Base-by-base conservation (phyloP, 2,113 vertebrate species). In the Caranx melampygus region DNA sequence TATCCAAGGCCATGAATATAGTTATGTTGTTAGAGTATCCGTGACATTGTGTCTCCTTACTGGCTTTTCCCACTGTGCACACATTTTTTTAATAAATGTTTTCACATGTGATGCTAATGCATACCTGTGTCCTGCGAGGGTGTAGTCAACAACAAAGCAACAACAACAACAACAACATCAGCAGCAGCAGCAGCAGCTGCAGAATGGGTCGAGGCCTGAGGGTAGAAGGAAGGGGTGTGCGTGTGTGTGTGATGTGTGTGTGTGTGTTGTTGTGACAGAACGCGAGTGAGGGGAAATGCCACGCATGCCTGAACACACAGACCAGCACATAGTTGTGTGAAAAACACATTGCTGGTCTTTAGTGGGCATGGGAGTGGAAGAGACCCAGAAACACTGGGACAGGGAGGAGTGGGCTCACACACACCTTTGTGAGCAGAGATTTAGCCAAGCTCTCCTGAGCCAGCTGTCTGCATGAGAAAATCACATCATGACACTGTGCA, bases 261-360 rank as follows among this genome's bases (percentile, higher is more conserved):
- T 60, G 67, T 76, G 37, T 79, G 69, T 91, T 92, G 91, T 71
- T 90, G 85, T 89, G 89, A 86, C 75, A 92, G 75, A 93, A 88
- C 72, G 85, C 82, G 89, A 87, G 92, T 91, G 87, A 92, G 92
- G 88, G 92, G 95, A 96, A 95, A 95, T 95, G 91, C 94, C 94
- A 85, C 84, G 91, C 94, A 58, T 96, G 92, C 94, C 91, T 81
- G 91, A 93, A 94, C 90, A 90, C 90, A 93, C 89, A 92, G 90
- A 92, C 85, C 88, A 92, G 86, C 88, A 91, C 91, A 94, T 93
- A 93, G 87, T 89, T 92, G 78, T 86, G 82, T 87, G 87, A 92
- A 93, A 91, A 94, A 91, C 89, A 91, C 90, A 77, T 88, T 79
- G 90, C 87, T 90, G 87, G 79, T 88, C 90, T 92, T 89, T 92